Evolutionary conservation across 1,140 invertebrate genomes (phyloP).

Genomic region (Antheraea mylitta): DNA sequence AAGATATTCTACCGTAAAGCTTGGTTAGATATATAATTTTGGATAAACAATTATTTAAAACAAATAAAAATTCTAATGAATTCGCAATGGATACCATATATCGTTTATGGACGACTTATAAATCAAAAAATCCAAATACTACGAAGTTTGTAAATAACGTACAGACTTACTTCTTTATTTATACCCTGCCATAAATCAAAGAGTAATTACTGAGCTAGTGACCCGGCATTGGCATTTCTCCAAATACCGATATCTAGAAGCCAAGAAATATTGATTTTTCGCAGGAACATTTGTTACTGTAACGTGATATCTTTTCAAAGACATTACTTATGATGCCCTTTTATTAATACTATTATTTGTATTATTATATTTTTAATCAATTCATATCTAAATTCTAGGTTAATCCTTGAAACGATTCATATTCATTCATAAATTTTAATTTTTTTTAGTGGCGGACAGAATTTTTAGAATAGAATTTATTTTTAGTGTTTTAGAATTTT

Average conservation of each 20-base stretch:
- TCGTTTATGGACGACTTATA: not conserved
- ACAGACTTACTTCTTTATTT: slow-evolving; percentile 14
- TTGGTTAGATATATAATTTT: too few relatives aligned
- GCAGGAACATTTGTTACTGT: slow-evolving; percentile 10
- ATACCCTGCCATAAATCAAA: slow-evolving; percentile 21
- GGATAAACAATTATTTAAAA: too few relatives aligned
- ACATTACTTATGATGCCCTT: not conserved
- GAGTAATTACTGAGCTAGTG: slow-evolving; percentile 33
- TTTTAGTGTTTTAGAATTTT: too few relatives aligned
- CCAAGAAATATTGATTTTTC: slow-evolving; percentile 17
- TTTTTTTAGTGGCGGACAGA: too few relatives aligned
- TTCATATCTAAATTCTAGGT: too few relatives aligned
- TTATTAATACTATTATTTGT: not conserved
- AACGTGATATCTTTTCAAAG: not conserved
- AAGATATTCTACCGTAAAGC: too few relatives aligned
- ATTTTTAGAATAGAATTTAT: too few relatives aligned
- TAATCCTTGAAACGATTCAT: too few relatives aligned
- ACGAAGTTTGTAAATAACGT: slow-evolving; percentile 11
- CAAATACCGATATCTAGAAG: slow-evolving; percentile 22
- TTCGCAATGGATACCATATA: not conserved
- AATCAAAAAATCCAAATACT: not conserved
- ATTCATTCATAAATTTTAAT: too few relatives aligned
- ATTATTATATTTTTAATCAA: too few relatives aligned
- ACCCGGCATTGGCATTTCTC: slow-evolving; percentile 29
- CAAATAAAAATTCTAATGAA: not conserved